phyloP scores from a whole-genome alignment of 2,113 vertebrate genomes.

The Spermophilus dauricus region DNA sequence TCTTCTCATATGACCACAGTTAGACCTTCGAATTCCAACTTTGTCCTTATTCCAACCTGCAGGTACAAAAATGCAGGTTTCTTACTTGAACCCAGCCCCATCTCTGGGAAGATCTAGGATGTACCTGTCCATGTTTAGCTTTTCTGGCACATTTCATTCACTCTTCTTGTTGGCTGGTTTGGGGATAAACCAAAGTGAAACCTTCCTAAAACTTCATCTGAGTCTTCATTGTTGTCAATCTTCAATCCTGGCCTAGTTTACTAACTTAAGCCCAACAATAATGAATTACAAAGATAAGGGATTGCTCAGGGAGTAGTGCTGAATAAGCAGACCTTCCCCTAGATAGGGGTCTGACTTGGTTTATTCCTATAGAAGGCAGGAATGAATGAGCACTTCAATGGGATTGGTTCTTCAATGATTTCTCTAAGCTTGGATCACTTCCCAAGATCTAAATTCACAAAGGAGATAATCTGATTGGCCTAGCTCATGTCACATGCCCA shows the following conservation, averaged over 20 bases:
- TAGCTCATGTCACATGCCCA: background rate
- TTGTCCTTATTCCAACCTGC: background rate
- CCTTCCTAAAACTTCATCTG: background rate
- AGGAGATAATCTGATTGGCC: background rate
- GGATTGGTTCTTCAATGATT: background rate
- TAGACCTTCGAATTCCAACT: background rate
- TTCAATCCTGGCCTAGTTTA: background rate
- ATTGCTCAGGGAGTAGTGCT: background rate
- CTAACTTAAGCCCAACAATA: background rate
- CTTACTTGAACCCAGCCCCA: background rate
- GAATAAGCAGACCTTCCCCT: background rate
- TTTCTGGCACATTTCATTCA: background rate
- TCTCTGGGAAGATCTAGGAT: background rate
- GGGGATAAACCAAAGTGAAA: conserved; percentile 13
- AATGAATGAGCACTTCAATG: background rate
- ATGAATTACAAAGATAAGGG: background rate
- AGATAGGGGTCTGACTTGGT: background rate
- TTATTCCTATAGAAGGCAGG: background rate
- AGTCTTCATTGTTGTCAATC: background rate
- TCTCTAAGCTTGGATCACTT: background rate
- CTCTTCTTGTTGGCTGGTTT: background rate
- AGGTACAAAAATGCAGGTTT: background rate
- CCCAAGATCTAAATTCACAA: background rate
- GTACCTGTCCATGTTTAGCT: background rate
- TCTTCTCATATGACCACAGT: background rate